Percentiles rank a stretch among this genome's conserved stretches.
phyloP scores from a whole-genome alignment of 2,888 invertebrate species.

The Zaprionus bogoriensis region DNA sequence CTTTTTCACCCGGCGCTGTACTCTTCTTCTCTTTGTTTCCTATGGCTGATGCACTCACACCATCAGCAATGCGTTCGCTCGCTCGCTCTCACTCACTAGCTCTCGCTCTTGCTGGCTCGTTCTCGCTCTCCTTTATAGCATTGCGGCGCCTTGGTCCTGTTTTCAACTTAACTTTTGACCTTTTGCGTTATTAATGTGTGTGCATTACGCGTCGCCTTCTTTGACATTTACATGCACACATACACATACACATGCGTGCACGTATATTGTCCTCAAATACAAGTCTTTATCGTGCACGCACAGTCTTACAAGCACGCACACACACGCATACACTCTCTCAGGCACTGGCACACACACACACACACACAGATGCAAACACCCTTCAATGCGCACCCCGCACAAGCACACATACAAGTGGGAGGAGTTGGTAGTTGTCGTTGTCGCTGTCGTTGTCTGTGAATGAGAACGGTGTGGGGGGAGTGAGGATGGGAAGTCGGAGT shows the following conservation, averaged over 20 bases:
- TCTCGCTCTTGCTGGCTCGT: slow-evolving; percentile 4
- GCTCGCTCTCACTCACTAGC: slow-evolving; percentile 1
- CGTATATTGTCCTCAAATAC: slow-evolving; percentile 57
- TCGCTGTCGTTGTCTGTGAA: slow-evolving; percentile 43
- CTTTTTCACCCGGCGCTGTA: slow-evolving; percentile 32
- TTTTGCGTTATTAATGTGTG: slow-evolving; percentile 65
- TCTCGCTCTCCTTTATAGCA: slow-evolving; percentile 25
- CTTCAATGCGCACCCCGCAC: slow-evolving; percentile 66
- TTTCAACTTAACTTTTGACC: slow-evolving; percentile 65
- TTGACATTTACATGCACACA: slow-evolving; percentile 50
- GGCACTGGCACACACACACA: slow-evolving; percentile 29
- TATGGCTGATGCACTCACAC: slow-evolving; percentile 39
- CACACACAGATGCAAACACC: slow-evolving; percentile 44
- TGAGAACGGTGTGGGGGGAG: background rate
- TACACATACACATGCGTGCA: slow-evolving; percentile 6
- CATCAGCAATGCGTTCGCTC: slow-evolving; percentile 7
- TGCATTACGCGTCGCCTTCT: slow-evolving; percentile 49
- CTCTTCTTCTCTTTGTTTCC: slow-evolving; percentile 46
- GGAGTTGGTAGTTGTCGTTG: slow-evolving; percentile 50
- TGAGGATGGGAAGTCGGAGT: slow-evolving; percentile 14
- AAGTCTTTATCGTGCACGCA: slow-evolving; percentile 63
- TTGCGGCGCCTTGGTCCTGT: slow-evolving; percentile 47
- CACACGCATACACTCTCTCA: slow-evolving; percentile 18
- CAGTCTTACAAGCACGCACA: slow-evolving; percentile 23
- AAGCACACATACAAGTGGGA: slow-evolving; percentile 66